A percentile compares a stretch with the other conserved stretches of the same genome.
phyloP scores from a whole-genome alignment of 1,140 invertebrate genomes.

The Pseudomyrmex flavicornis region DNA sequence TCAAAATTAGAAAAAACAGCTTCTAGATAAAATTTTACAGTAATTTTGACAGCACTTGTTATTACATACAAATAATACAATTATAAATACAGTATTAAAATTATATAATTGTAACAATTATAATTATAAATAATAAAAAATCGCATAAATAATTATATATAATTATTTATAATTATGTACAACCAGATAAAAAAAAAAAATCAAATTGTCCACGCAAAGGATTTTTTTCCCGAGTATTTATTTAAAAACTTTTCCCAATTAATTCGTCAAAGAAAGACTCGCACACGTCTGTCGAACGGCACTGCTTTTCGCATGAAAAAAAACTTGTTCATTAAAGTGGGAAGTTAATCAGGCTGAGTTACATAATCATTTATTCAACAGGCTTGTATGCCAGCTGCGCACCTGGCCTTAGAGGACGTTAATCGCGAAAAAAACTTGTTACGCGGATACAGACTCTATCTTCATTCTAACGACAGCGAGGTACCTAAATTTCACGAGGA shows the following conservation, averaged over 20 bases:
- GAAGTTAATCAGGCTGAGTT: conserved; percentile 45
- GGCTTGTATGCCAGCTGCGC: conserved; percentile 97
- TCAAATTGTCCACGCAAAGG: too few relatives aligned
- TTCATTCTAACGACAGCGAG: conserved; percentile 99
- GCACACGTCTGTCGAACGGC: conserved; percentile 16
- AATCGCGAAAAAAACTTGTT: conserved; percentile 96
- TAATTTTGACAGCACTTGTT: too few relatives aligned
- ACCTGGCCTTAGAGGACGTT: conserved; percentile 97
- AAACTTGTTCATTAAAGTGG: conserved; percentile 34
- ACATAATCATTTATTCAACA: conserved; percentile 70
- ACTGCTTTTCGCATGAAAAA: conserved; percentile 12
- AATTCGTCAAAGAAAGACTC: background rate
- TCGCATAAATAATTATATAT: too few relatives aligned
- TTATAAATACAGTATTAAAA: background rate
- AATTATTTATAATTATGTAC: too few relatives aligned
- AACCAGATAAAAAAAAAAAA: too few relatives aligned
- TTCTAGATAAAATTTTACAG: too few relatives aligned
- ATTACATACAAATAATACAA: background rate
- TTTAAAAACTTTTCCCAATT: too few relatives aligned
- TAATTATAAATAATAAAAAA: too few relatives aligned
- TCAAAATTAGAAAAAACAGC: background rate
- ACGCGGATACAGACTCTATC: conserved; percentile 94
- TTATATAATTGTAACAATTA: background rate
- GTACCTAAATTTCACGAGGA: conserved; percentile 86
- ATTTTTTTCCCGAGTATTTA: too few relatives aligned